Base-by-base conservation (phyloP, 1,140 invertebrate genomes). In the Microplitis demolitor region DNA sequence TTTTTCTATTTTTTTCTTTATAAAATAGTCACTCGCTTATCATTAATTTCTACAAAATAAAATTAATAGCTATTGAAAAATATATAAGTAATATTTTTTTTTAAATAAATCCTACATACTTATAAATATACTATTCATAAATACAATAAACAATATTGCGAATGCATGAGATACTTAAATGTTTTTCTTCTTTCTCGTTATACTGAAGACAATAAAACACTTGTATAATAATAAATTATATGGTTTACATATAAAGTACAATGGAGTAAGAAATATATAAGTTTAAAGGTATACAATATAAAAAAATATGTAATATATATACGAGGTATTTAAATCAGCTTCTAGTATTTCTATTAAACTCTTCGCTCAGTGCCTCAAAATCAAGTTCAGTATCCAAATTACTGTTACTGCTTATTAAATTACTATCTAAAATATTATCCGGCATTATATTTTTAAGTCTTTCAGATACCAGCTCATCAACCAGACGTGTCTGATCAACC, bases 381-480 rank as follows among this genome's bases (percentile, higher is more conserved):
- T 82, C 82, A 1, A 83, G 74, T 35, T 83, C 82, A 4, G 81
- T 75, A 66, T 81, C 80, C 62, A 83, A 78, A 78, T 82, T 80
- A 11, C 74, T 66, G 76, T 77, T 79, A 72, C 79, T 84, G 13
- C 78, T 45, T 66, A 85, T 80, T 24, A 87, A 81, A 81, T 84
- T 85, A 39, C 78, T 80, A 4, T 84, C 85, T 11, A 85, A 73
- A 33, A 84, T 81, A 79, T 82, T 84, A 69, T 85, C 84, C 0
- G 83, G 82, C 74, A 85, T 84, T 1, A 87, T 85, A 54, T 80
- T 85, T 53, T 85, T 87, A 4, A 87, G 66, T 74, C 84, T 79
- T 69, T 87, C 84, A 0, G 81, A 83, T 4, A 86, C 84, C 14
- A 87, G 37, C 60, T 86, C 83, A 69, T 86, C 84, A 3, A 85